A percentile compares a stretch with the other conserved stretches of the same genome.
Evolutionary conservation across 2,797 vertebrate species (phyloP).

Genomic region (Chaetophractus vellerosus): DNA sequence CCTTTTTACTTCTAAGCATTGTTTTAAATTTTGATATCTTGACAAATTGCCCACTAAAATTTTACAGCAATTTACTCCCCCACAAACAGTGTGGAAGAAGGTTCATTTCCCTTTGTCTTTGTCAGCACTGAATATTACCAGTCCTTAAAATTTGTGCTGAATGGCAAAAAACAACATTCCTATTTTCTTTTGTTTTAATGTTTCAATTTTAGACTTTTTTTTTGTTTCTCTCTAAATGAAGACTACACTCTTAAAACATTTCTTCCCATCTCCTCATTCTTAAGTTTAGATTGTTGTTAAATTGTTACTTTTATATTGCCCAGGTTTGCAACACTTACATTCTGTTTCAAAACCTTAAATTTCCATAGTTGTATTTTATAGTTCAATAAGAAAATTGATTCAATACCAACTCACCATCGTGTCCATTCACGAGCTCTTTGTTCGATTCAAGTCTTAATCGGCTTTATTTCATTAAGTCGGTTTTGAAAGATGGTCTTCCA

Average conservation of each 20-base stretch:
- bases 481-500: neutral
- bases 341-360: neutral
- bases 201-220: neutral
- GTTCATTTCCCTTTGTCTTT: neutral
- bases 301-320: neutral
- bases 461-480: neutral
- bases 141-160: neutral
- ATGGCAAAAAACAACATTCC: neutral
- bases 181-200: neutral
- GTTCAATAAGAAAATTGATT: neutral
- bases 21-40: slow-evolving; percentile 9
- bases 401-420: neutral
- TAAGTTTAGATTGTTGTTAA: neutral
- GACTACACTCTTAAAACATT: neutral
- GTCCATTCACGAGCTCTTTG: neutral
- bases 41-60: neutral
- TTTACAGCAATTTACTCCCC: neutral
- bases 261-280: neutral
- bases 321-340: neutral
- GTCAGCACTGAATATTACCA: neutral
- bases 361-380: neutral
- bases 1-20: neutral
- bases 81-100: neutral
- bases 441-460: neutral
- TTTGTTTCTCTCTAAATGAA: slow-evolving; percentile 4